A percentile compares a stretch with the other conserved stretches of the same genome.
Conservation (phyloP, 2,888 invertebrate species). For the Anaspis maculata region DNA sequence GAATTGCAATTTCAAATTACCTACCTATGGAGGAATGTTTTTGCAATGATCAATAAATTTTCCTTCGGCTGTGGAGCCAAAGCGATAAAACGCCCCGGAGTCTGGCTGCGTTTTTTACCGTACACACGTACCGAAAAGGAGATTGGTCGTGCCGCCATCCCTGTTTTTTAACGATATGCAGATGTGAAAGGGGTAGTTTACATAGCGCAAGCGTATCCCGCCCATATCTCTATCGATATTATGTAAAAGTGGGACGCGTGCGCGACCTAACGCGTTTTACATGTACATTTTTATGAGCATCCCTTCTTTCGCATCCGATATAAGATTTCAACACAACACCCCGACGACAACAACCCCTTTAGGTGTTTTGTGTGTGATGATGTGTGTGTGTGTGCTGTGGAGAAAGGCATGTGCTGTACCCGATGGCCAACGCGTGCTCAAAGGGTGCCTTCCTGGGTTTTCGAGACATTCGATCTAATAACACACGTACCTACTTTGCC, state of each 20-base stretch:
- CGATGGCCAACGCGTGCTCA: slow-evolving; percentile 37
- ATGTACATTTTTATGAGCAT: slow-evolving; percentile 40
- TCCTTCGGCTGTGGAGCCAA: no score
- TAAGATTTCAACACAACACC: slow-evolving; percentile 39
- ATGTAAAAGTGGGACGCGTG: slow-evolving; percentile 40
- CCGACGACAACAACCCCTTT: no score
- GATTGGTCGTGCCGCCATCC: slow-evolving; percentile 27
- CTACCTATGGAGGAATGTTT: no score
- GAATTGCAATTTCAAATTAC: no score
- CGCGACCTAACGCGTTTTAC: slow-evolving; percentile 40
- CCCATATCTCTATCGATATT: slow-evolving; percentile 43
- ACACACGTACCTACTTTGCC: slow-evolving; percentile 27
- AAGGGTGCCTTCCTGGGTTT: slow-evolving; percentile 26
- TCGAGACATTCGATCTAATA: slow-evolving; percentile 33
- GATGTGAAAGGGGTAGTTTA: slow-evolving; percentile 37
- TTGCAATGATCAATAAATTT: no score
- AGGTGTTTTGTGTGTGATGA: no score
- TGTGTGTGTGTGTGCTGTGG: no score
- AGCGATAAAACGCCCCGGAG: no score
- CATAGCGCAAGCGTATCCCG: slow-evolving; percentile 38
- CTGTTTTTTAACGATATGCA: slow-evolving; percentile 35
- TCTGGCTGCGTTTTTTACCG: no score
- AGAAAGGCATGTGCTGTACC: no score
- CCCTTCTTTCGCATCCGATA: slow-evolving; percentile 32
- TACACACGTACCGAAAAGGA: no score